Conservation (phyloP, 2,113 vertebrate species). For the Stigmatopora argus region DNA sequence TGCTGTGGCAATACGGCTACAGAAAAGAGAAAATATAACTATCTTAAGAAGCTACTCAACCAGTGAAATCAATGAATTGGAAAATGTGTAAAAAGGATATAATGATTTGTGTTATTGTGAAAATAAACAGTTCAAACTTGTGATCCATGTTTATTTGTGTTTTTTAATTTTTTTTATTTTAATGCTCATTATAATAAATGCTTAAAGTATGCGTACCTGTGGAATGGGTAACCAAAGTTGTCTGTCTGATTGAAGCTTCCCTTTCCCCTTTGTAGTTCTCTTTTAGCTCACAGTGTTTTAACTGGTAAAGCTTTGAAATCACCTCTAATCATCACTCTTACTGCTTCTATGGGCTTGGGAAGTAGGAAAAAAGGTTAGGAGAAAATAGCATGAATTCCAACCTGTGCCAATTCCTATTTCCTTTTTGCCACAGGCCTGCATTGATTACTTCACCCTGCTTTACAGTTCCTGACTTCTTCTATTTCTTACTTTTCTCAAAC, state of each 20-base stretch:
- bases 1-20: not conserved
- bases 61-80: constrained; percentile 13
- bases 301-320: constrained; percentile 46
- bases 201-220: constrained; percentile 14
- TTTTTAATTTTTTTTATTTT: constrained; percentile 1
- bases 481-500: constrained; percentile 12
- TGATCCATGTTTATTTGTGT: not conserved
- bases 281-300: constrained; percentile 32
- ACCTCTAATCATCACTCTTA: constrained; percentile 50
- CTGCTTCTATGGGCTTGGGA: constrained; percentile 36
- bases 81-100: not conserved
- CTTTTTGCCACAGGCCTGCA: constrained; percentile 17
- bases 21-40: not conserved
- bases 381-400: constrained; percentile 19
- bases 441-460: constrained; percentile 30
- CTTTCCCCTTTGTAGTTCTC: constrained; percentile 23
- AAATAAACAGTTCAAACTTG: not conserved
- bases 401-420: constrained; percentile 23
- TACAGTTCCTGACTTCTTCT: constrained; percentile 14
- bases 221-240: constrained; percentile 11
- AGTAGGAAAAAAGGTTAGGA: constrained; percentile 17
- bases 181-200: constrained; percentile 25
- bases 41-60: not conserved
- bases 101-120: not conserved
- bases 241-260: not conserved